Evolutionary conservation across 2,888 invertebrate genomes (phyloP).

Genomic region (Xestia c-nigrum): DNA sequence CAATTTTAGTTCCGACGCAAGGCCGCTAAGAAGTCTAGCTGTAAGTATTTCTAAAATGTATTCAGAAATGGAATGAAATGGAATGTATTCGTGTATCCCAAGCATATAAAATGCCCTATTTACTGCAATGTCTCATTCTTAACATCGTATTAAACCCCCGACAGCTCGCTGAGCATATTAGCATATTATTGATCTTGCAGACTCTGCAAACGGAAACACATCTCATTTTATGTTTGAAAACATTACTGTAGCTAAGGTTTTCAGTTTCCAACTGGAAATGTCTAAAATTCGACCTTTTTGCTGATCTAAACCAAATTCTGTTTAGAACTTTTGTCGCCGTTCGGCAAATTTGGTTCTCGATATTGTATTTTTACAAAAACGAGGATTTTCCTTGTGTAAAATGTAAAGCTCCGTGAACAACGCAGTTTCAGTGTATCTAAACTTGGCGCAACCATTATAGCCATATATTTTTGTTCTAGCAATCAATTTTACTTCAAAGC

Average conservation of each 20-base stretch:
- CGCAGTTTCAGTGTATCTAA: background rate
- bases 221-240: slow-evolving; percentile 22
- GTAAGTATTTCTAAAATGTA: slow-evolving; percentile 1
- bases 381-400: background rate
- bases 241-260: background rate
- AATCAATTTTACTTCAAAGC: background rate
- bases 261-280: background rate
- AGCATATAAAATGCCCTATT: slow-evolving; percentile 10
- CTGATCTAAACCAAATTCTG: background rate
- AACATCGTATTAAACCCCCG: slow-evolving; percentile 2
- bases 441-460: background rate
- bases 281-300: background rate
- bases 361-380: background rate
- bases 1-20: background rate
- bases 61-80: too few relatives aligned
- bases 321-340: background rate
- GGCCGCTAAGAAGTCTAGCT: background rate
- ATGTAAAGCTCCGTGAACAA: background rate
- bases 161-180: slow-evolving; percentile 30
- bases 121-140: slow-evolving; percentile 2
- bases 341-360: slow-evolving; percentile 1
- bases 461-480: background rate
- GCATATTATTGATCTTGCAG: slow-evolving; percentile 38
- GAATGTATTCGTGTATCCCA: too few relatives aligned
- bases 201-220: background rate